phyloP scores from a whole-genome alignment of 2,113 vertebrate species.

The Neopipo cinnamomea region DNA sequence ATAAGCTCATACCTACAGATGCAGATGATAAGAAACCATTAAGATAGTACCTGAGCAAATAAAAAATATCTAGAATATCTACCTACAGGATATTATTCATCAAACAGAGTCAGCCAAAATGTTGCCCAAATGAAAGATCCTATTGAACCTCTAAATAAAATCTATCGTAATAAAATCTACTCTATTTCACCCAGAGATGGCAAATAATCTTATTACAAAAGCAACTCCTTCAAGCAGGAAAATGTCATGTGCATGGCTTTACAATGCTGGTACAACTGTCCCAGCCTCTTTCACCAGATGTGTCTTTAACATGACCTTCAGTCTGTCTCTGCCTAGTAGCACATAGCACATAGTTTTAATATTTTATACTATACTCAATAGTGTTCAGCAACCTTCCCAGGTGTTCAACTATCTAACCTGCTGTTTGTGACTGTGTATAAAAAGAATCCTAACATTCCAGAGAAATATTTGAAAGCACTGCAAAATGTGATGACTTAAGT shows the following conservation, averaged over 20 bases:
- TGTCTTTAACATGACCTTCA: neutral
- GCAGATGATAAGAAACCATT: neutral
- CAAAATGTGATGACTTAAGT: neutral
- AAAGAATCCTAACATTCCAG: neutral
- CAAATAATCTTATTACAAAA: neutral
- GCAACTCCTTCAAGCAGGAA: neutral
- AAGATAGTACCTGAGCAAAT: neutral
- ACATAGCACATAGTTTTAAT: neutral
- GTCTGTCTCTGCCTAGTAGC: neutral
- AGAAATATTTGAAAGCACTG: neutral
- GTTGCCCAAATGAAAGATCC: constrained; percentile 3
- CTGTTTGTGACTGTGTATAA: neutral
- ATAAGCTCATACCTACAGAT: neutral
- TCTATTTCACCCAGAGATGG: neutral
- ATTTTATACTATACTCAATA: neutral
- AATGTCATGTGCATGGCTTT: neutral
- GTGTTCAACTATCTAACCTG: neutral
- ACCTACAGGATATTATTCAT: neutral
- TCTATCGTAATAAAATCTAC: constrained; percentile 1
- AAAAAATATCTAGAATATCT: neutral
- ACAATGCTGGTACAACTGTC: neutral
- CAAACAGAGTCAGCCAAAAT: neutral
- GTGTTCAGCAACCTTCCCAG: neutral
- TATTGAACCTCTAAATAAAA: neutral
- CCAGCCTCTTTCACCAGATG: neutral